Conservation (phyloP, 2,888 invertebrate species). For the Lycophotia porphyrea region DNA sequence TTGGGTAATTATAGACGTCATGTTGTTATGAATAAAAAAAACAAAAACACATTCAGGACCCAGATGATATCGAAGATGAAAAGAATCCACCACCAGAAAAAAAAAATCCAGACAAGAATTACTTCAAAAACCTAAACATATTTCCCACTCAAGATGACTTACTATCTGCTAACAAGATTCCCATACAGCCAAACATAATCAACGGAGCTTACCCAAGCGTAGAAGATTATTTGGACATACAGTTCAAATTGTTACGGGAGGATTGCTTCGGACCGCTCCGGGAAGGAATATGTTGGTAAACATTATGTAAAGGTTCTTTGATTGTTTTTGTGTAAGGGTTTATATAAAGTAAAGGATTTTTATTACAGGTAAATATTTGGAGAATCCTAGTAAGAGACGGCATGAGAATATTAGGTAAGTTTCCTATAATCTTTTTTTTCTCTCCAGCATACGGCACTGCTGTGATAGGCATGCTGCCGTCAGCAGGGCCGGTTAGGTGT, state of each 20-base stretch:
- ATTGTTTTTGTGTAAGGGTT: background rate
- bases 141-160: slow-evolving; percentile 89
- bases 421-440: too few relatives aligned
- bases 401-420: slow-evolving; percentile 86
- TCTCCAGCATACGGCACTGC: too few relatives aligned
- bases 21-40: background rate
- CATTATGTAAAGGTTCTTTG: slow-evolving; percentile 35
- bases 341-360: background rate
- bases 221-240: slow-evolving; percentile 94
- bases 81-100: slow-evolving; percentile 1
- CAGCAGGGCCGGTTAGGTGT: too few relatives aligned
- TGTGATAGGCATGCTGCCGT: too few relatives aligned
- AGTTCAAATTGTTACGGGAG: slow-evolving; percentile 94
- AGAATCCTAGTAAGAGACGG: slow-evolving; percentile 82
- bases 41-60: slow-evolving; percentile 29
- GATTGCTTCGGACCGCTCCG: slow-evolving; percentile 94
- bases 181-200: slow-evolving; percentile 89
- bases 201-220: slow-evolving; percentile 91
- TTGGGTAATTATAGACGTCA: too few relatives aligned
- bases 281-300: slow-evolving; percentile 91
- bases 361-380: slow-evolving; percentile 84
- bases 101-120: slow-evolving; percentile 62
- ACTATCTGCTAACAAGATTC: slow-evolving; percentile 83
- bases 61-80: slow-evolving; percentile 28
- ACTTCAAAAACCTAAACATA: slow-evolving; percentile 80